Base-by-base conservation (phyloP, 1,140 invertebrate genomes). In the Drosophila triauraria region DNA sequence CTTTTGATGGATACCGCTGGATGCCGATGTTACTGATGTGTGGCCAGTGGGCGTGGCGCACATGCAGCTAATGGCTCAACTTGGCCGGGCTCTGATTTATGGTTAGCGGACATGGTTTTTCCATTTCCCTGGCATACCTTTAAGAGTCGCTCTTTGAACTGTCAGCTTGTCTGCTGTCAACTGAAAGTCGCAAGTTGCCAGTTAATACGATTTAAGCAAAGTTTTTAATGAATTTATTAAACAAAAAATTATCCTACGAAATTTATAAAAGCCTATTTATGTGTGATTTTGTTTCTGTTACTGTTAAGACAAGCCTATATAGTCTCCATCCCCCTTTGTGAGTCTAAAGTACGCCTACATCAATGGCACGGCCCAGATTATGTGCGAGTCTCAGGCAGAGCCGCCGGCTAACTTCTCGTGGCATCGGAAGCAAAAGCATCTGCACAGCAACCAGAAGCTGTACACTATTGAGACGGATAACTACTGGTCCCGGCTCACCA, bases 401-500 rank as follows among this genome's bases (percentile, higher is more conserved):
- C 95, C 95, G 4, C 92, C 93, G 20, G 94, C 95, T 2, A 93
- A 91, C 40, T 95, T 95, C 76, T 92, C 93, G 23, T 95, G 95
- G 95, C 91, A 93, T 42, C 86, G 92, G 30, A 88, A 92, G 51
- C 80, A 92, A 50, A 91, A 93, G 78, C 78, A 78, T 13, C 44
- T 93, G 46, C 64, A 85, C 60, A 85, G 88, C 79, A 92, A 90
- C 47, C 85, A 83, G 20, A 79, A 78, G 43, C 50, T 77, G 50
- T 91, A 85, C 40, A 85, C 72, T 23, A 91, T 92, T 35, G 91
- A 93, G n/a, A 79, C 86, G 64, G 83, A 91, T 9, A 80, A 72
- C 50, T 93, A 93, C 63, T 90, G 81, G 61, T 93, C 93, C 5
- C 82, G 91, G 2, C 60, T 94, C 7, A 90, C 94, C 74, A 82